Percentiles rank a stretch among this genome's conserved stretches.
phyloP scores from a whole-genome alignment of 2,888 invertebrate species.

The Hypolimnas misippus region DNA sequence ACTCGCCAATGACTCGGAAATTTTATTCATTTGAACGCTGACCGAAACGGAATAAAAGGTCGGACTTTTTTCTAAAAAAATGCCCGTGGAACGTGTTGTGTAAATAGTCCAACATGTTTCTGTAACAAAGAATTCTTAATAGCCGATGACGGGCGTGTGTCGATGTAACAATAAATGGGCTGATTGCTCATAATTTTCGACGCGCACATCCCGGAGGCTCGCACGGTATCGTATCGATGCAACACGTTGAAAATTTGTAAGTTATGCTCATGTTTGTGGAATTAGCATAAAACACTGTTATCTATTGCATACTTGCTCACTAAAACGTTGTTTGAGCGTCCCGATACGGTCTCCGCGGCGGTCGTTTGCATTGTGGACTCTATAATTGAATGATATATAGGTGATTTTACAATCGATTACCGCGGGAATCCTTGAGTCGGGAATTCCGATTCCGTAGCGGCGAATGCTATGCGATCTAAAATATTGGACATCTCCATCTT shows the following conservation, averaged over 20 bases:
- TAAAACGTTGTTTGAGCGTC: constrained; percentile 74
- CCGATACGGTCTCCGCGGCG: constrained; percentile 61
- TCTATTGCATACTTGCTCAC: constrained; percentile 79
- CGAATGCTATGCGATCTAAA: constrained; percentile 84
- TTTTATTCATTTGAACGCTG: constrained; percentile 75
- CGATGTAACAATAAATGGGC: constrained; percentile 78
- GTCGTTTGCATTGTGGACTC: constrained; percentile 25
- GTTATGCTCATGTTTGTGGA: constrained; percentile 67
- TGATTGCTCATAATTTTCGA: constrained; percentile 78
- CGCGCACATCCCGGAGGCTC: not conserved
- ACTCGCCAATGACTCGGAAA: constrained; percentile 73
- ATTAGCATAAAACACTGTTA: constrained; percentile 76
- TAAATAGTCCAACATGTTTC: constrained; percentile 84
- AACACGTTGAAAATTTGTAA: constrained; percentile 76
- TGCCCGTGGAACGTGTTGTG: constrained; percentile 67
- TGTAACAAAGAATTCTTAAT: constrained; percentile 83
- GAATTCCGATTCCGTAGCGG: constrained; percentile 81
- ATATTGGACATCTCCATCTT: constrained; percentile 84
- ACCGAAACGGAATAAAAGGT: constrained; percentile 56
- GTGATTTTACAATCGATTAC: constrained; percentile 49
- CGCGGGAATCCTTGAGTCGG: constrained; percentile 68
- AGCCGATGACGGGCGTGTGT: constrained; percentile 82
- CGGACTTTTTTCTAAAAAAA: constrained; percentile 45
- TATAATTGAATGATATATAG: constrained; percentile 56
- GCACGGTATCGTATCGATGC: constrained; percentile 45